These are phyloP conservation scores for Typhlomys cinereus DNA, from an alignment of 2,113 vertebrate genomes.

Conservation along the genomic window DNA sequence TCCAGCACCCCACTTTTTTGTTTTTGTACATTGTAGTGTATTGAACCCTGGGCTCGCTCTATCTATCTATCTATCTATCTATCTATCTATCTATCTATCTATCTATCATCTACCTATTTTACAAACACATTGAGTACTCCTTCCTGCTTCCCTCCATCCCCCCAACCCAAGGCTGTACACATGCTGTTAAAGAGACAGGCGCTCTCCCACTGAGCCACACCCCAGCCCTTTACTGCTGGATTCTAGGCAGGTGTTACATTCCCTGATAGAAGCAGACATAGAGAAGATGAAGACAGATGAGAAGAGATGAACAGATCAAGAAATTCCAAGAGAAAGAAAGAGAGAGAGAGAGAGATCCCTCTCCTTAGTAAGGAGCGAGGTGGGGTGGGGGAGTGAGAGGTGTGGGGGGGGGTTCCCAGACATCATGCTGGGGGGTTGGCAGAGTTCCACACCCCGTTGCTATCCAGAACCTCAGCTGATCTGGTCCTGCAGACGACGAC, in stretches of 20 bases:
- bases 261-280: not conserved
- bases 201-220: not conserved
- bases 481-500: not conserved
- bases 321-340: not conserved
- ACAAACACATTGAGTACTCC: too few species aligned
- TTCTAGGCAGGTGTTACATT: not conserved
- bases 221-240: not conserved
- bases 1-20: not conserved
- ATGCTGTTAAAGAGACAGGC: not conserved
- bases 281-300: not conserved
- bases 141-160: too few species aligned
- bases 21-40: not conserved
- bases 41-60: not conserved
- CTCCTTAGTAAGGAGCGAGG: not conserved
- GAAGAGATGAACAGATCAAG: not conserved
- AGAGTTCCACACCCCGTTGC: not conserved
- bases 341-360: not conserved
- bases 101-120: too few species aligned
- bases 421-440: not conserved
- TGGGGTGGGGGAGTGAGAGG: too few species aligned
- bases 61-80: too few species aligned
- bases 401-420: too few species aligned
- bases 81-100: too few species aligned
- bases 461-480: not conserved
- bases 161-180: not conserved